Conservation (phyloP, 2,113 vertebrate genomes). For the Macquaria australasica region DNA sequence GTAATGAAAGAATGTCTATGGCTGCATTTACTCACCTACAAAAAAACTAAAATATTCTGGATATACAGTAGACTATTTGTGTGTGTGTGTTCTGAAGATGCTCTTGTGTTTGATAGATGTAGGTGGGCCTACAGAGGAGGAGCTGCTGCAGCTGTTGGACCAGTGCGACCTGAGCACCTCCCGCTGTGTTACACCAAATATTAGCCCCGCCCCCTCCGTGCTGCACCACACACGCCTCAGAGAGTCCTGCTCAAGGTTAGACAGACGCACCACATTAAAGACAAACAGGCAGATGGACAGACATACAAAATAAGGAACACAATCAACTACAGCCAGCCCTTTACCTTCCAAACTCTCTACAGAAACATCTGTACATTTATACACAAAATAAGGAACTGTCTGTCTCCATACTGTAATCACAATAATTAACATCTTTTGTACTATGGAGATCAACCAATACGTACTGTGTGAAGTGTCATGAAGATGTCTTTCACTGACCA, state of each 20-base stretch:
- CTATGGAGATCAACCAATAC: neutral
- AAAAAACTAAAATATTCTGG: neutral
- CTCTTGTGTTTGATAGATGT: slow-evolving; percentile 82
- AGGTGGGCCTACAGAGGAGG: slow-evolving; percentile 95
- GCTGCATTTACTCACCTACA: neutral
- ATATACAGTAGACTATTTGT: neutral
- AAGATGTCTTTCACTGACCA: neutral
- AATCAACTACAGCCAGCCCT: neutral
- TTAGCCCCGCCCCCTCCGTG: slow-evolving; percentile 96
- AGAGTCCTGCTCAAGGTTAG: slow-evolving; percentile 94
- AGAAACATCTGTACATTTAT: neutral
- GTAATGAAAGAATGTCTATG: neutral
- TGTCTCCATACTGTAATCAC: neutral
- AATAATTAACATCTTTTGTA: neutral
- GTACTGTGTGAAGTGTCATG: neutral
- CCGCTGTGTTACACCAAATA: slow-evolving; percentile 96
- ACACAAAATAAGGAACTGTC: neutral
- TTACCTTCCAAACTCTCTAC: neutral
- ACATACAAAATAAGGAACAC: neutral
- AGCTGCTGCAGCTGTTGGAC: slow-evolving; percentile 94
- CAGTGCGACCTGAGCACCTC: slow-evolving; percentile 97
- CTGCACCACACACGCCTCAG: slow-evolving; percentile 93
- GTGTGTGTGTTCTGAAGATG: slow-evolving; percentile 10
- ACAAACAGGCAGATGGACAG: neutral
- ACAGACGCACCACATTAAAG: neutral